Base-by-base conservation (phyloP, 2,888 invertebrate species). In the Drosophila antonietae region DNA sequence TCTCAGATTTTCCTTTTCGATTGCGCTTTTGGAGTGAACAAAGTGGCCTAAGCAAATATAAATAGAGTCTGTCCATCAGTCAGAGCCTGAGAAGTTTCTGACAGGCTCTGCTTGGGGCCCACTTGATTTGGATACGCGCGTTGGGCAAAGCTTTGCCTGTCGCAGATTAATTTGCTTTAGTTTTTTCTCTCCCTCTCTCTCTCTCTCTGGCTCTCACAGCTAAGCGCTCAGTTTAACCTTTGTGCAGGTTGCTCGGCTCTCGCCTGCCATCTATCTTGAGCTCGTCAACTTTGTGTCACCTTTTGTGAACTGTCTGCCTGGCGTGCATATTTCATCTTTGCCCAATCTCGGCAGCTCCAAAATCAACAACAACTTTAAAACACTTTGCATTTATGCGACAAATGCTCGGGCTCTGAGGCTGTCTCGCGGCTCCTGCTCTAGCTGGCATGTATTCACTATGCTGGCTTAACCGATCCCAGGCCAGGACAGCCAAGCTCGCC, bases 321-420 rank as follows among this genome's bases (percentile, higher is more conserved):
- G 33, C 68, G 68, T 75, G 56, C 75, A 75, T 68, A 83, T 76
- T 75, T 66, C 77, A 67, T 51, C 39, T 43, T 10, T 41, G 44
- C 55, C 46, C 52, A 80, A 77, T 77, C 77, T 77, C 77, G 20
- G 76, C 33, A 7, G 35, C 60, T 28, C 76, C 68, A 77, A 81
- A 79, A 75, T 76, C 72, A 73, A 75, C 83, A 83, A 68, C 72
- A 81, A 80, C 75, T 81, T 73, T 73, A 70, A 89, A 79, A 84
- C 80, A 77, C 77, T 87, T 79, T 85, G 74, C 87, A 86, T 75
- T 86, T 76, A 68, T 70, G 89, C 75, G 72, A 78, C 70, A 76
- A 78, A 84, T 79, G 82, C 76, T 68, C 20, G 6, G 14, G 14
- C 20, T 3, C 44, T 14, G 12, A 6, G 1, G 3, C 20, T 44